These are phyloP conservation scores for Leucophenga varia DNA, from an alignment of 1,140 invertebrate genomes.

Conservation along the genomic window DNA sequence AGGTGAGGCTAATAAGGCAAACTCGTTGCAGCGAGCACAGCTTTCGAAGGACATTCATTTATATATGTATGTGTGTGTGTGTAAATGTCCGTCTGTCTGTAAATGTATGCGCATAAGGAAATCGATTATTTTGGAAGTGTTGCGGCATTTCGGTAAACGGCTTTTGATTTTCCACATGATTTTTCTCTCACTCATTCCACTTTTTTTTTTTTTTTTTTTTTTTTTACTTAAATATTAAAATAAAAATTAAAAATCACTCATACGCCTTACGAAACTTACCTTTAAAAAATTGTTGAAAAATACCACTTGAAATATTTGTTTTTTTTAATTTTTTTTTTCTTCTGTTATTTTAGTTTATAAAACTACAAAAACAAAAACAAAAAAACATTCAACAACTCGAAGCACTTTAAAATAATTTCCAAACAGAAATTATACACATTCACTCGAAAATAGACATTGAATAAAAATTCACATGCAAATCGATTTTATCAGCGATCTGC, in stretches of 20 bases:
- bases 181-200: not conserved
- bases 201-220: no score
- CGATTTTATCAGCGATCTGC: slow-evolving; percentile 27
- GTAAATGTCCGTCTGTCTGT: slow-evolving; percentile 24
- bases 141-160: not conserved
- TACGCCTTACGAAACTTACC: slow-evolving; percentile 30
- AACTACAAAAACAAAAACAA: slow-evolving; percentile 2
- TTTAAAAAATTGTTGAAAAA: not conserved
- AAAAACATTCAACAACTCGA: slow-evolving; percentile 5
- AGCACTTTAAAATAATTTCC: not conserved
- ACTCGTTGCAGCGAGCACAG: slow-evolving; percentile 19
- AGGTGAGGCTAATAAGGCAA: no score
- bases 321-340: slow-evolving; percentile 18
- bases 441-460: slow-evolving; percentile 1
- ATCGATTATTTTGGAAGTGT: slow-evolving; percentile 26
- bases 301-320: slow-evolving; percentile 29
- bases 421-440: not conserved
- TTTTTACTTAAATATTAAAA: not conserved
- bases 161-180: not conserved
- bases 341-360: not conserved
- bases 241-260: not conserved
- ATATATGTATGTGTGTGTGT: no score
- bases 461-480: slow-evolving; percentile 32
- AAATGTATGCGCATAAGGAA: slow-evolving; percentile 25
- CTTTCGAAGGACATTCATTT: slow-evolving; percentile 36